Evolutionary conservation across 1,140 invertebrate species (phyloP).

Genomic region (Dreissena rostriformis): DNA sequence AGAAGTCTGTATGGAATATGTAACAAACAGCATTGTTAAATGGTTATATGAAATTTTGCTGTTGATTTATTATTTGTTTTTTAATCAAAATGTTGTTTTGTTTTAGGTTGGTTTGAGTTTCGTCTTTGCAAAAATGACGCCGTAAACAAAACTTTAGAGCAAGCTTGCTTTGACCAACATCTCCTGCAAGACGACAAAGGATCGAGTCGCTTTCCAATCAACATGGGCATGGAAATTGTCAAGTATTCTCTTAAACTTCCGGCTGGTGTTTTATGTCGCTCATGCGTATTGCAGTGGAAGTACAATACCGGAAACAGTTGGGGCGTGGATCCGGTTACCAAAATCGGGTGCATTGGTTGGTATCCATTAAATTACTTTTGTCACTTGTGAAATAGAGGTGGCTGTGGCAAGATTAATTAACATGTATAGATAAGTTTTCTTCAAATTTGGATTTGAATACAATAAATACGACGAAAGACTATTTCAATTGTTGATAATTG

Average conservation of each 20-base stretch:
- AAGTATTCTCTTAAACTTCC: conserved; percentile 83
- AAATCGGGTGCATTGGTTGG: conserved; percentile 41
- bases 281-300: conserved; percentile 94
- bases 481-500: not conserved
- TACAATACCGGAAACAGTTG: conserved; percentile 84
- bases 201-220: conserved; percentile 51
- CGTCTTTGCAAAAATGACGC: conserved; percentile 76
- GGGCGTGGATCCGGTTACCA: conserved; percentile 51
- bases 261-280: conserved; percentile 90
- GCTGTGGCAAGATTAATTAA: not conserved
- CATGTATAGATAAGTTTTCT: not conserved
- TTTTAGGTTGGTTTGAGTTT: conserved; percentile 57
- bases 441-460: not conserved
- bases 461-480: not conserved
- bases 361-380: not conserved
- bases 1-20: no score
- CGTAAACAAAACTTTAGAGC: conserved; percentile 41
- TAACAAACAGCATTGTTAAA: no score
- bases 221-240: conserved; percentile 11
- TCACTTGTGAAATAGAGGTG: not conserved
- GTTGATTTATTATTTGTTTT: no score
- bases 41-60: no score
- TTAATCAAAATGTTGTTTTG: no score
- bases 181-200: conserved; percentile 82
- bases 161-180: conserved; percentile 60